Evolutionary conservation across 37 sponge, comb jelly and placozoan species (phyloP).

Genomic region (Theonella swinhoei): DNA sequence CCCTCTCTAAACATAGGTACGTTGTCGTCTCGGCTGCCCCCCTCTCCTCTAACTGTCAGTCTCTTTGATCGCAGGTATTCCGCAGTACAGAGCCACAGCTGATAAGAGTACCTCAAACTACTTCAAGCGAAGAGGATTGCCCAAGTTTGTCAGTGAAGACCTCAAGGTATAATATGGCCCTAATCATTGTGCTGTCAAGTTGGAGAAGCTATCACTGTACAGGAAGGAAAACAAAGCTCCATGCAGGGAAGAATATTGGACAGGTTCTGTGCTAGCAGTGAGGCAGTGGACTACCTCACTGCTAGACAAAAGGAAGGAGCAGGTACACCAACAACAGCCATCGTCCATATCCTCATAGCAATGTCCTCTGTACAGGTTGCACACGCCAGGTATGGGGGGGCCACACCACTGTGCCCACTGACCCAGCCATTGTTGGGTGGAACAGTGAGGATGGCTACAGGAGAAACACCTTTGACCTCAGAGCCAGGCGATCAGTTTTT

Average conservation of each 20-base stretch:
- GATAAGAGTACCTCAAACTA: conserved; percentile 51
- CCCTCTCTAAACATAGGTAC: conserved; percentile 78
- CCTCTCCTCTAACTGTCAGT: too few relatives aligned
- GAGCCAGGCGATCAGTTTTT: conserved; percentile 65
- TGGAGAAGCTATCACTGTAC: not conserved
- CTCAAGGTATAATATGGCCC: conserved; percentile 17
- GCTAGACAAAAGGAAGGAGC: conserved; percentile 38
- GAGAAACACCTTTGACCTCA: conserved; percentile 72
- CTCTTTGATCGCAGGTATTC: conserved; percentile 59
- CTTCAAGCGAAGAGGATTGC: conserved; percentile 59
- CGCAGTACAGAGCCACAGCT: conserved; percentile 62
- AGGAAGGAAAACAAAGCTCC: not conserved
- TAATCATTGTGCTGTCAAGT: too few relatives aligned
- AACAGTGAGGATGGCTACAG: conserved; percentile 78
- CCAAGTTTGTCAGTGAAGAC: conserved; percentile 28
- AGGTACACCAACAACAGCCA: too few relatives aligned
- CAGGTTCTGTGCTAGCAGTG: conserved; percentile 28
- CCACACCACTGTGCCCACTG: conserved; percentile 57
- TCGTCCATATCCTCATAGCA: too few relatives aligned
- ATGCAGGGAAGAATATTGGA: conserved; percentile 63
- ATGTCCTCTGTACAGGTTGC: conserved; percentile 49
- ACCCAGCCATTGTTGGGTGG: conserved; percentile 52
- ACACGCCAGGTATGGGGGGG: conserved; percentile 67
- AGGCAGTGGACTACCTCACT: conserved; percentile 27
- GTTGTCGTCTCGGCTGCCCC: not conserved